These are phyloP conservation scores for Xenopus petersii DNA, from an alignment of 2,797 vertebrate species.

Conservation along the genomic window DNA sequence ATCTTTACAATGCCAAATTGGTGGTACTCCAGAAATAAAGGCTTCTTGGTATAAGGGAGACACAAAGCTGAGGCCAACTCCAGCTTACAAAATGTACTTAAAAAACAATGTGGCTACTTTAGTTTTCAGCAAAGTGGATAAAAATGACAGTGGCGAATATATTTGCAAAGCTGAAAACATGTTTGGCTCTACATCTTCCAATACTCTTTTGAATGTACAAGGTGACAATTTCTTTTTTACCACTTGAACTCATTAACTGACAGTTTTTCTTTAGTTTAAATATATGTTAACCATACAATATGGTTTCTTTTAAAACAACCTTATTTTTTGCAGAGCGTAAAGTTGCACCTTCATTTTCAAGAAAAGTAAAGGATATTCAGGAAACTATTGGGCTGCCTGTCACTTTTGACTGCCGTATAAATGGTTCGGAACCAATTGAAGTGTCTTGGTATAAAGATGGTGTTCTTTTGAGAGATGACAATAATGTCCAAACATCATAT, in stretches of 20 bases:
- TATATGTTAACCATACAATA: background rate
- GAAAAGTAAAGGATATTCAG: constrained; percentile 85
- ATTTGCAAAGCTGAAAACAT: constrained; percentile 92
- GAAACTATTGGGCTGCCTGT: constrained; percentile 79
- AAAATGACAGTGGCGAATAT: constrained; percentile 86
- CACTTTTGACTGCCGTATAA: constrained; percentile 81
- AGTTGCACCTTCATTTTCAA: constrained; percentile 86
- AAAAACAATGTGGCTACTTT: constrained; percentile 85
- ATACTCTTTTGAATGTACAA: constrained; percentile 82
- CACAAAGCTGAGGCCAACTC: constrained; percentile 85
- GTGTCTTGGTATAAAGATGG: constrained; percentile 89
- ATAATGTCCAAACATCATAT: constrained; percentile 77
- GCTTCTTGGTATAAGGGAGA: constrained; percentile 96
- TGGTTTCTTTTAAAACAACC: constrained; percentile 38
- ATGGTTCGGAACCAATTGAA: constrained; percentile 85
- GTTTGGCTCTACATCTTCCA: constrained; percentile 83
- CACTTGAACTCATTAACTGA: constrained; percentile 9
- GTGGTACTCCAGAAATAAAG: constrained; percentile 90
- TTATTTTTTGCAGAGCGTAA: constrained; percentile 81
- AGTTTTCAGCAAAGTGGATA: constrained; percentile 86
- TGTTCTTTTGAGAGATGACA: constrained; percentile 64
- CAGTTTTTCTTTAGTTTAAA: background rate
- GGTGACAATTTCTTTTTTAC: constrained; percentile 69
- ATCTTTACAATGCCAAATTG: constrained; percentile 81
- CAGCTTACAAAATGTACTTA: constrained; percentile 83